Conservation (phyloP, 2,797 vertebrate species). For the Varecia variegata region DNA sequence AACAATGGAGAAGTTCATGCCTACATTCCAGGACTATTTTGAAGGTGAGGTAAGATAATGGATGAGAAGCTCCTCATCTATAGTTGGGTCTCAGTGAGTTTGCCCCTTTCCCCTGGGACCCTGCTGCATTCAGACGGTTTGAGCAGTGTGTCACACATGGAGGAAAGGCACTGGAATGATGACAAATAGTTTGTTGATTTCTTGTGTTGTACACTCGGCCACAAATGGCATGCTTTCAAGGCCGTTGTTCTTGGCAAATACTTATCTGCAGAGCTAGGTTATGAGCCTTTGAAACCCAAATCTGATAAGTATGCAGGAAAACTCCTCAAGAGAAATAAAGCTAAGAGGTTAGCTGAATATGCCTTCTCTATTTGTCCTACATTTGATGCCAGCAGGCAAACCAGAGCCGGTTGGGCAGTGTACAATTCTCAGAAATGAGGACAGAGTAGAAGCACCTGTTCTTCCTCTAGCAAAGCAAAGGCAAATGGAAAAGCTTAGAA, state of each 20-base stretch:
- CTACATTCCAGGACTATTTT: not conserved
- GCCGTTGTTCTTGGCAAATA: conserved; percentile 35
- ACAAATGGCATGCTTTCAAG: not conserved
- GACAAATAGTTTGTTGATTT: conserved; percentile 1
- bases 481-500: conserved; percentile 32
- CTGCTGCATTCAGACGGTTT: not conserved
- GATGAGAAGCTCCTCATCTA: not conserved
- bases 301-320: conserved; percentile 54
- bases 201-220: not conserved
- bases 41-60: not conserved
- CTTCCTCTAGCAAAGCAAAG: conserved; percentile 48
- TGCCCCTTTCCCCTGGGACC: not conserved
- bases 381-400: conserved; percentile 56
- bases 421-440: conserved; percentile 60
- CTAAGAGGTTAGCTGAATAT: conserved; percentile 10
- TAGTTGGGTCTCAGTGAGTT: not conserved
- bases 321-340: conserved; percentile 47
- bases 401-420: not conserved
- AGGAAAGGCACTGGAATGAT: not conserved
- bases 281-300: conserved; percentile 25
- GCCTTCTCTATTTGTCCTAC: conserved; percentile 20
- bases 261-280: not conserved
- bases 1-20: not conserved
- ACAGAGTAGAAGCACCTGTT: conserved; percentile 47
- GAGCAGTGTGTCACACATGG: not conserved